phyloP scores from a whole-genome alignment of 2,113 vertebrate species.

The Prionailurus bengalensis region DNA sequence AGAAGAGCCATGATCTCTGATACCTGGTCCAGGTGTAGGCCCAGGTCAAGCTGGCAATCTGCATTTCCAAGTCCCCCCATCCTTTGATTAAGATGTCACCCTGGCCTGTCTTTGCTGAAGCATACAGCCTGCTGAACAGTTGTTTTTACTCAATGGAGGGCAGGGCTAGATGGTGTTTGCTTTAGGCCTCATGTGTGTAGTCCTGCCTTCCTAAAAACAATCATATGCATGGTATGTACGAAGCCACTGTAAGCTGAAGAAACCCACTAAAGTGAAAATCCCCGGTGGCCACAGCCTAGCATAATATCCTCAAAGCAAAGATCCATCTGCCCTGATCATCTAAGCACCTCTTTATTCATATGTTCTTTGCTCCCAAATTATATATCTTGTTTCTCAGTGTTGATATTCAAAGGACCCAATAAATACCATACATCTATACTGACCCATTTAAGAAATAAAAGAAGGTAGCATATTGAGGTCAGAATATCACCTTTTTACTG shows the following conservation, averaged over 20 bases:
- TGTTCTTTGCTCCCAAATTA: neutral
- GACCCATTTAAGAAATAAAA: neutral
- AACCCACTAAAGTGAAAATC: neutral
- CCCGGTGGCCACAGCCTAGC: neutral
- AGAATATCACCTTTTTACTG: neutral
- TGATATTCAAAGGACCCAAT: neutral
- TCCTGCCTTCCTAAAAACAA: neutral
- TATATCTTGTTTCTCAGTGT: neutral
- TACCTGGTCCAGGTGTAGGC: neutral
- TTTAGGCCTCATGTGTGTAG: neutral
- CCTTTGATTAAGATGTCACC: neutral
- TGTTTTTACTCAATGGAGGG: neutral
- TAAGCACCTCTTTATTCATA: neutral
- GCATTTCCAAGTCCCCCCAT: neutral
- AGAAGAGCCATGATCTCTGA: neutral
- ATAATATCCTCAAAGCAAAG: neutral
- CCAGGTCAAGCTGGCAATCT: neutral
- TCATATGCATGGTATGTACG: neutral
- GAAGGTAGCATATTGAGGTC: neutral
- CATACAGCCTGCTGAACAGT: neutral
- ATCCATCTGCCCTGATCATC: neutral
- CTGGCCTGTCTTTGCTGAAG: neutral
- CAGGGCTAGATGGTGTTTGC: neutral
- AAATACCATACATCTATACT: neutral
- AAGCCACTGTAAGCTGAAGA: neutral